Conservation (phyloP, 2,113 vertebrate genomes). For the Patagioenas fasciata region DNA sequence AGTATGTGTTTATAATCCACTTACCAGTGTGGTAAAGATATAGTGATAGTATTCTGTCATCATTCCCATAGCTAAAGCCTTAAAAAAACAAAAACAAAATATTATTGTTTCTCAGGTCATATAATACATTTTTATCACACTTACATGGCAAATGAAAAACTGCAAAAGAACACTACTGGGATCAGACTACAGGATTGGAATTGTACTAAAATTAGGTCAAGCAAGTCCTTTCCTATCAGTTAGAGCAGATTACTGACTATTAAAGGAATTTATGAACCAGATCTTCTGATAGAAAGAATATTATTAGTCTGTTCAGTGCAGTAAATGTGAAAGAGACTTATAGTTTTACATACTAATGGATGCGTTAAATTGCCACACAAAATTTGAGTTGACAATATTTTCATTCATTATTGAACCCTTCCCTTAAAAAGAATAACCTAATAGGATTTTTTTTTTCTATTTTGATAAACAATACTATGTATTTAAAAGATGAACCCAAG, state of each 20-base stretch:
- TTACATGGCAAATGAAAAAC: slow-evolving; percentile 24
- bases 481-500: neutral
- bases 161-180: neutral
- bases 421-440: neutral
- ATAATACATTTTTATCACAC: slow-evolving; percentile 34
- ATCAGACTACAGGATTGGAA: slow-evolving; percentile 22
- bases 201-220: slow-evolving; percentile 57
- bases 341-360: slow-evolving; percentile 55
- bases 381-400: slow-evolving; percentile 22
- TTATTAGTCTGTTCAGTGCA: slow-evolving; percentile 49
- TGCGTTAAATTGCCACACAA: slow-evolving; percentile 43
- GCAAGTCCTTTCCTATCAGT: slow-evolving; percentile 61
- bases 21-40: slow-evolving; percentile 99
- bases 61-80: slow-evolving; percentile 99
- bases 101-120: slow-evolving; percentile 54
- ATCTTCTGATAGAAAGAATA: slow-evolving; percentile 64
- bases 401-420: slow-evolving; percentile 31
- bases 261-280: slow-evolving; percentile 69
- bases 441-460: neutral
- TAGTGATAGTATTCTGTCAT: slow-evolving; percentile 99
- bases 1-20: slow-evolving; percentile 58
- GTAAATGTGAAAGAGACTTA: slow-evolving; percentile 46
- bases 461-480: neutral
- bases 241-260: slow-evolving; percentile 64
- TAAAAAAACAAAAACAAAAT: slow-evolving; percentile 65